Evolutionary conservation across 2,888 invertebrate species (phyloP), one percentile per base, ranked within the genome.

Genomic region (Alcis repandata): DNA sequence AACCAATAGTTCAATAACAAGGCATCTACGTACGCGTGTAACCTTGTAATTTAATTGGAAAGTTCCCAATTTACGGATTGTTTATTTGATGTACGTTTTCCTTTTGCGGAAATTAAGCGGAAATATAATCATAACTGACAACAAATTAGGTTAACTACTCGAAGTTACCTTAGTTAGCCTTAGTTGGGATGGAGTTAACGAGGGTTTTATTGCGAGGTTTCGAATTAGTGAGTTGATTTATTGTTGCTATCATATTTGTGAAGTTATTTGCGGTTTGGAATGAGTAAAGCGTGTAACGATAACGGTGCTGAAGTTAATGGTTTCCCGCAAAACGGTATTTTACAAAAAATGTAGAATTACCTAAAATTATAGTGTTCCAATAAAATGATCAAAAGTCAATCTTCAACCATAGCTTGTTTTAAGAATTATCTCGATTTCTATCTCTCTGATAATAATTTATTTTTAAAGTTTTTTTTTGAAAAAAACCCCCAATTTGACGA

Each of bases 161-260:
- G 19, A 20, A 51, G 36, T 38, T 36, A 20, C 36, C 51, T 20
- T 27, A 51, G 49, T 77, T 51, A 70, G 72, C 76, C 69, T 73
- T 72, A 69, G 73, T 76, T 74, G 48, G 68, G 58, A 56, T 57
- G 56, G 73, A 71, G 73, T 74, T 76, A 79, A 78, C 79, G 73
- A 77, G 75, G 78, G 79, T 76, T 68, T 70, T 63, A 64, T 66
- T 68, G 63, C 67, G 62, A 68, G 57, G 63, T 67, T 68, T 64
- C 68, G 59, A 77, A 76, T 74, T 71, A 74, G 72, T 74, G 70
- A 56, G n/a, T 45, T 68, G 63, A 71, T 72, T 74, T 69, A 63
- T 43, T 46, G 59, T 53, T 36, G 38, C 46, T 51, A 33, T 51
- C 63, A 48, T 38, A 45, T 54, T 61, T 20, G 52, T 17, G n/a